Base-by-base conservation (phyloP, 2,113 vertebrate genomes). In the Callaeas wilsoni region DNA sequence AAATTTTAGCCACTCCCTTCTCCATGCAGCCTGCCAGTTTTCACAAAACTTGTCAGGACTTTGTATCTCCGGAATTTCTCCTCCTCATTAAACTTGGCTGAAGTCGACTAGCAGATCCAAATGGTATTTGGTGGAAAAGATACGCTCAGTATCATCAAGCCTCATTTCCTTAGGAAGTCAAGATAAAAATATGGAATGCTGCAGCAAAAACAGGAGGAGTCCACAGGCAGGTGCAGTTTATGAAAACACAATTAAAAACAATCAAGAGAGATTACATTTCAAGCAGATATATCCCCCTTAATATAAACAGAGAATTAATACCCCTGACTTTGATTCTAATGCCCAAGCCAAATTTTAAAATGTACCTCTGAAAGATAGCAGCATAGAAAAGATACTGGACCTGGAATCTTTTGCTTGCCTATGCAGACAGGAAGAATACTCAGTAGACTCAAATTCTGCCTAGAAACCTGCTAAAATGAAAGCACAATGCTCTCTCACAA, bases 141-240 rank as follows among this genome's bases (percentile, higher is more conserved):
- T 42, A 55, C 4, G 19, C 1, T 11, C 26, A 30, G 39, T 67
- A 92, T 62, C 15, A 5, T 71, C 16, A 5, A 93, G 64, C 68
- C 77, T 92, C 55, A 75, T 91, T 94, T 96, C 96, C 93, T 95
- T 92, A 88, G 86, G 91, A 97, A 96, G 89, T 62, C 35, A 47
- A 93, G 94, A 97, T 94, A 93, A 97, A 96, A 90, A 77, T 49
- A 74, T 1, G 9, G 68, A 94, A 95, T 55, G 60, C 47, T 44
- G 8, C 39, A 81, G 92, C 27, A 84, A 88, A 90, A 94, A 70
- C 83, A 90, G 93, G 83, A 96, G 92, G 76, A 77, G 29, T 68
- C 83, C 89, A 85, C 15, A 55, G 79, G 63, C 93, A 96, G 85
- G 94, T 97, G 91, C 4, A 5, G 85, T 81, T 97, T 85, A 84